These are phyloP conservation scores for Myripristis murdjan DNA, from an alignment of 2,797 vertebrate species.

Conservation along the genomic window DNA sequence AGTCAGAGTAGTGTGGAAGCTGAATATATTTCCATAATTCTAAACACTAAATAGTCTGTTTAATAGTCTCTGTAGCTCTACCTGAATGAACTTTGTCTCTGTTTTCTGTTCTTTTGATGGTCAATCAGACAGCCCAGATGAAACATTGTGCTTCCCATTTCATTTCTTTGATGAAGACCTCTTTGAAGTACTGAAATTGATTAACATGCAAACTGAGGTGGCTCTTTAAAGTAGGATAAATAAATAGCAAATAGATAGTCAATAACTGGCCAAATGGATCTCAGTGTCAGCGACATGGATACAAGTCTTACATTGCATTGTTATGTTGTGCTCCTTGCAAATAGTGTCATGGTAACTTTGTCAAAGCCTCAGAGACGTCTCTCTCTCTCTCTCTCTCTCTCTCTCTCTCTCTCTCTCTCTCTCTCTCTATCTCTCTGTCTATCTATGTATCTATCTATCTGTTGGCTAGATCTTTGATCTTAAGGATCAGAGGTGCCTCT, in stretches of 20 bases:
- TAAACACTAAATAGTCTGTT: slow-evolving; percentile 34
- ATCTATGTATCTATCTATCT: background rate
- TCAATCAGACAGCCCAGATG: slow-evolving; percentile 64
- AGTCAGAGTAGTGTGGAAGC: slow-evolving; percentile 5
- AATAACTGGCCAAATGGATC: slow-evolving; percentile 20
- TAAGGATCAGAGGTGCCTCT: too few relatives aligned
- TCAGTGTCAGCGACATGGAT: slow-evolving; percentile 6
- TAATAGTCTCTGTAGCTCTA: slow-evolving; percentile 11
- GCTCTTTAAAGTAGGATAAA: slow-evolving; percentile 55
- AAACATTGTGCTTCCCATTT: slow-evolving; percentile 57
- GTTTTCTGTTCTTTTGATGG: slow-evolving; percentile 75
- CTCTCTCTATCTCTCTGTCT: background rate
- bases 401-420: slow-evolving; percentile 1
- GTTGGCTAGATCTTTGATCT: too few relatives aligned
- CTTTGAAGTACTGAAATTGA: slow-evolving; percentile 72
- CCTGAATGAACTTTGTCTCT: slow-evolving; percentile 47
- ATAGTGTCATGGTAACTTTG: slow-evolving; percentile 66
- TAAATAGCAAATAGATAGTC: slow-evolving; percentile 33
- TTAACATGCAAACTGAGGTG: slow-evolving; percentile 51
- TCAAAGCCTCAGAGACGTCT: slow-evolving; percentile 54
- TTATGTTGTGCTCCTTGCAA: slow-evolving; percentile 34
- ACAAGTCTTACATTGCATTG: slow-evolving; percentile 3
- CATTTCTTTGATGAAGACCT: slow-evolving; percentile 66
- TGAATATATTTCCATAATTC: slow-evolving; percentile 52
- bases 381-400: background rate